Evolutionary conservation across 2,888 invertebrate species (phyloP).

Genomic region (Temnothorax unifasciatus): DNA sequence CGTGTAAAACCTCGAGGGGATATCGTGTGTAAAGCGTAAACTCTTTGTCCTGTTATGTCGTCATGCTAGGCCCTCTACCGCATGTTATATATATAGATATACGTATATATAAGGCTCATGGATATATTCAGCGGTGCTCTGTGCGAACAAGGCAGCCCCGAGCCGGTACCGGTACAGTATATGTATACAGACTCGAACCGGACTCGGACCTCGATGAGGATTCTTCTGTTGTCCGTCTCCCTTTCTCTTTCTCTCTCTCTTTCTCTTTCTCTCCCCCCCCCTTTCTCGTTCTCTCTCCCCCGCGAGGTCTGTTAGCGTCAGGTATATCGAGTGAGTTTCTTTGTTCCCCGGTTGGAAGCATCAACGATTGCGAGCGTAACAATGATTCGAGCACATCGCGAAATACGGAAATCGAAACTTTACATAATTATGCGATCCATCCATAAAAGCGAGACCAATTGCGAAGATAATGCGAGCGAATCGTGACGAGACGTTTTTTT

Average conservation of each 20-base stretch:
- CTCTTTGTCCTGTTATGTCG: slow-evolving; percentile 85
- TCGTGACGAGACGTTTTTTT: not conserved
- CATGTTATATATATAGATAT: slow-evolving; percentile 37
- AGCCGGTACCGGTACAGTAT: slow-evolving; percentile 35
- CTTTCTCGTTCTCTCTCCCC: not conserved
- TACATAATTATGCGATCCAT: not conserved
- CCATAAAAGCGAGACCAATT: not conserved
- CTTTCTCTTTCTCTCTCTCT: slow-evolving; percentile 42
- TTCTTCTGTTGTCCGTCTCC: slow-evolving; percentile 43
- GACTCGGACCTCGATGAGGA: slow-evolving; percentile 54
- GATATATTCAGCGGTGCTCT: slow-evolving; percentile 39
- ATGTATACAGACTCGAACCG: slow-evolving; percentile 45
- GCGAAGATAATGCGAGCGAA: not conserved
- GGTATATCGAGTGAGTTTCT: slow-evolving; percentile 63
- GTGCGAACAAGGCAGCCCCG: not conserved
- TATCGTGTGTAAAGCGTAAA: slow-evolving; percentile 83
- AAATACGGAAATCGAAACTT: slow-evolving; percentile 4
- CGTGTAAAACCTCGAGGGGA: slow-evolving; percentile 72
- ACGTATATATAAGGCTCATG: not conserved
- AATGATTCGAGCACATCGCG: not conserved
- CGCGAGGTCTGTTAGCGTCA: slow-evolving; percentile 58
- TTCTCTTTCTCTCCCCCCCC: not conserved
- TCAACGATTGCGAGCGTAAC: slow-evolving; percentile 18
- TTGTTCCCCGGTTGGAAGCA: slow-evolving; percentile 41
- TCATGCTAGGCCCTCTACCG: slow-evolving; percentile 76